Evolutionary conservation across 2,113 vertebrate genomes (phyloP).

Genomic region (Lynx canadensis): DNA sequence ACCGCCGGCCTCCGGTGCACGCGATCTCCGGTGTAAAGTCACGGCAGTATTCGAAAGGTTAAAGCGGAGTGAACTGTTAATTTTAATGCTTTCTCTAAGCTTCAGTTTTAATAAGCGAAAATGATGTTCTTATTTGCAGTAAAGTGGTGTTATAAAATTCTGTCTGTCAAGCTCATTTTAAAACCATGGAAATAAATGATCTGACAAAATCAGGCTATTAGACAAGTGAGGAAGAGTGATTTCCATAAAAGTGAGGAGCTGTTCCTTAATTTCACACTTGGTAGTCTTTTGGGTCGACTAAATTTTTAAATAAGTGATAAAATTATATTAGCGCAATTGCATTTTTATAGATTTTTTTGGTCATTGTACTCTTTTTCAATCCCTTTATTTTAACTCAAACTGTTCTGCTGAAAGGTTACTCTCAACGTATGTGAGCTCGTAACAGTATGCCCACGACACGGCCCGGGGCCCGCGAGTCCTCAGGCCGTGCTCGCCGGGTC

Average conservation of each 20-base stretch:
- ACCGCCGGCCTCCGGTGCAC: constrained; percentile 70
- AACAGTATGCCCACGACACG: constrained; percentile 77
- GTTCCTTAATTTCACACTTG: constrained; percentile 93
- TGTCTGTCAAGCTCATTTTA: constrained; percentile 92
- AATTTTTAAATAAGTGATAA: constrained; percentile 94
- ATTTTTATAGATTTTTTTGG: constrained; percentile 93
- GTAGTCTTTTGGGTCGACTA: constrained; percentile 93
- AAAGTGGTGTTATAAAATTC: constrained; percentile 93
- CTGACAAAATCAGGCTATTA: constrained; percentile 92
- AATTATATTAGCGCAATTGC: constrained; percentile 92
- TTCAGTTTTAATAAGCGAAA: constrained; percentile 93
- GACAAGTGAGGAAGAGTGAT: constrained; percentile 92
- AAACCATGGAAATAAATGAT: constrained; percentile 92
- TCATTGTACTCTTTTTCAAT: constrained; percentile 91
- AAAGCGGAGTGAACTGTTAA: constrained; percentile 90
- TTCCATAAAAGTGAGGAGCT: constrained; percentile 91
- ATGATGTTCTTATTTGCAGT: constrained; percentile 93
- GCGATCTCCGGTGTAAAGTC: constrained; percentile 81
- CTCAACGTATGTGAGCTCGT: constrained; percentile 85
- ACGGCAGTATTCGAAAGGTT: constrained; percentile 89
- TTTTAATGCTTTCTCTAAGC: constrained; percentile 92
- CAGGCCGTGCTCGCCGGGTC: constrained; percentile 40
- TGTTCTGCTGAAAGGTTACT: constrained; percentile 88
- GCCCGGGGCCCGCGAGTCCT: constrained; percentile 77
- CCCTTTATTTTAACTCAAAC: constrained; percentile 89